Evolutionary conservation across 2,113 vertebrate genomes (phyloP).

Genomic region (Istiophorus platypterus): DNA sequence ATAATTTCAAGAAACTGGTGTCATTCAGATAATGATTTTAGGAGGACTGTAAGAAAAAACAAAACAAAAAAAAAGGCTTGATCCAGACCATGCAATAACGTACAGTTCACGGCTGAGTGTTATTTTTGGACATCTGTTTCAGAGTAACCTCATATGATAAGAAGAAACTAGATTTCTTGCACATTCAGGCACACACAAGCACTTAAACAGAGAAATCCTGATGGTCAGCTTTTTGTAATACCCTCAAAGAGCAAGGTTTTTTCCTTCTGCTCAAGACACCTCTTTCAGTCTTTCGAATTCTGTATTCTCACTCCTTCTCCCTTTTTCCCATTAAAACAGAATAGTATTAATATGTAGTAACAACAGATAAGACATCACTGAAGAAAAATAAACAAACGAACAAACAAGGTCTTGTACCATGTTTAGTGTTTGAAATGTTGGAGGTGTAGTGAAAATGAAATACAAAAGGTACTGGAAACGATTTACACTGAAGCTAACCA

Average conservation of each 20-base stretch:
- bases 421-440: conserved; percentile 34
- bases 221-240: neutral
- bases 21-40: conserved; percentile 19
- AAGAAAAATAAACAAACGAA: neutral
- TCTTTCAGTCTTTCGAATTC: conserved; percentile 3
- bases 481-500: neutral
- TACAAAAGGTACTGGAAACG: neutral
- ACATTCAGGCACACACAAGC: conserved; percentile 47
- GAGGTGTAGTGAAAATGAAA: conserved; percentile 8
- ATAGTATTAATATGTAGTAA: conserved; percentile 4
- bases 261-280: neutral
- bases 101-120: conserved; percentile 8
- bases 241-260: neutral
- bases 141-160: neutral
- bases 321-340: neutral
- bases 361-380: neutral
- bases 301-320: neutral
- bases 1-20: conserved; percentile 14
- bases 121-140: conserved; percentile 8
- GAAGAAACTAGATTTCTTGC: conserved; percentile 27
- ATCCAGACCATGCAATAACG: conserved; percentile 14
- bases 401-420: neutral
- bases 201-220: neutral
- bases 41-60: neutral
- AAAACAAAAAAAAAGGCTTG: neutral